These are phyloP conservation scores for Chlamydotis undulata DNA, from an alignment of 2,113 vertebrate genomes.

Conservation along the genomic window DNA sequence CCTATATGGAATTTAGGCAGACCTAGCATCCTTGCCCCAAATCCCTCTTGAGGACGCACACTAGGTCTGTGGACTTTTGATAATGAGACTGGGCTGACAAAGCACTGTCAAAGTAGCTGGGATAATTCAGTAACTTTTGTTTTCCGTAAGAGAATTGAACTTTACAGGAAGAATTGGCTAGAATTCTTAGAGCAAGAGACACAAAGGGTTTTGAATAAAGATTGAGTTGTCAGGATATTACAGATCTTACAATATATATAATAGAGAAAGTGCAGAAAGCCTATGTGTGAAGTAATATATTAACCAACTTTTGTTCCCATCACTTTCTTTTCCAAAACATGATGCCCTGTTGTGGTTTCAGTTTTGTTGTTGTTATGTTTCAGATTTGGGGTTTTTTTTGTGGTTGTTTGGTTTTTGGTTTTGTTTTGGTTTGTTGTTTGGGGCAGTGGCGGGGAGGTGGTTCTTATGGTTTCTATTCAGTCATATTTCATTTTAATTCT, in stretches of 20 bases:
- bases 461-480: background rate
- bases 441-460: accelerated
- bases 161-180: background rate
- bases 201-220: background rate
- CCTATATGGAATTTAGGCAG: background rate
- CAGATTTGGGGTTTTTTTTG: background rate
- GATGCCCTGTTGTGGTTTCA: background rate
- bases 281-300: background rate
- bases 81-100: background rate
- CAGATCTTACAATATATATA: background rate
- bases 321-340: background rate
- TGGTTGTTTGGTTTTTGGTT: background rate
- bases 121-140: background rate
- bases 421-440: background rate
- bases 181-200: background rate
- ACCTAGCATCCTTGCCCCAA: background rate
- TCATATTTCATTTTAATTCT: background rate
- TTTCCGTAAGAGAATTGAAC: background rate
- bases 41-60: background rate
- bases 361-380: background rate
- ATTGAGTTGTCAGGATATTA: background rate
- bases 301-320: background rate
- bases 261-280: background rate
- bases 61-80: background rate
- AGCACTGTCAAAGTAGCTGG: background rate